Evolutionary conservation across 2,888 invertebrate species (phyloP), one percentile per base, ranked within the genome.

Genomic region (Phalangium opilio): DNA sequence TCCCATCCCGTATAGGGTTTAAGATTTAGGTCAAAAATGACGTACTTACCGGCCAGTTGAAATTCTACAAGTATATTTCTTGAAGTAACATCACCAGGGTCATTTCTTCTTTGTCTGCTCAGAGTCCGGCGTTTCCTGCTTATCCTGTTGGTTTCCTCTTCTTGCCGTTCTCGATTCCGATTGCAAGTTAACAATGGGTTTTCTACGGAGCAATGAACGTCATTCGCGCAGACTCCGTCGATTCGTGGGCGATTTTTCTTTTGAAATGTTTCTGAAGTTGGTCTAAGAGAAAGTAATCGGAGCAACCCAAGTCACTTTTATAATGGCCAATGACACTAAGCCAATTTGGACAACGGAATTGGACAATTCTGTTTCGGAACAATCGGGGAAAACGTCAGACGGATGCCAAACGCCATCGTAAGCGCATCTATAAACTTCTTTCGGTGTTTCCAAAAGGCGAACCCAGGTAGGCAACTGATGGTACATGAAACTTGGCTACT

Each of bases 401-500:
- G 67, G 67, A 41, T 57, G 54, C 68, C 68, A 69, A 3, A 61
- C 52, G 15, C 67, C 67, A 45, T 66, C 65, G 50, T 65, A 66
- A 19, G 64, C 62, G 56, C 70, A 70, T 53, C 62, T 63, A 55
- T 70, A 64, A 32, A 65, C 61, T 2, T 63, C 59, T 1, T 65
- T 60, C 3, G 69, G 64, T 11, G 61, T 63, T 52, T 69, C 60
- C 12, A 73, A 56, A 78, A 73, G 3, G 71, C 75, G 57, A 75
- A 78, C 0, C 77, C 78, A 45, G 73, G 70, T 43, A 73, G 64
- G 58, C 79, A 79, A 8, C 69, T 70, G 18, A 77, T 61, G 3
- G 69, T 64, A 57, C 79, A 79, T 50, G 67, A 65, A 0, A 70
- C 67, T 5, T 66, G 67, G 10, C 65, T 57, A n/a, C 63, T 62